These are phyloP conservation scores for Desmodus rotundus DNA, from an alignment of 2,113 vertebrate species.

Conservation along the genomic window DNA sequence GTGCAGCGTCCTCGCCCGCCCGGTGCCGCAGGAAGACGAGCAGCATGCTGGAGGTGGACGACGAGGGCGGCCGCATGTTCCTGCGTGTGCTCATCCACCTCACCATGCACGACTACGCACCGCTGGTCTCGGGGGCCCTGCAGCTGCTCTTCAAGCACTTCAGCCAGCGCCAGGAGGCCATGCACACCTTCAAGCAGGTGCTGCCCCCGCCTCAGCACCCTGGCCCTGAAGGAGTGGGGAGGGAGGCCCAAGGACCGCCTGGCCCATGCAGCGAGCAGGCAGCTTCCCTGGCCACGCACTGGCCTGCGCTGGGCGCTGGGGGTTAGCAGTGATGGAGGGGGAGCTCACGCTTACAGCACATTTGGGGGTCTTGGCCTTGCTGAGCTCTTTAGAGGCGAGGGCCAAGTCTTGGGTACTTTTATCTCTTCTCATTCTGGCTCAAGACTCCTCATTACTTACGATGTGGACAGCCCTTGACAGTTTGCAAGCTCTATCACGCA, in stretches of 20 bases:
- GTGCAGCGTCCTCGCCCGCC: fast-evolving
- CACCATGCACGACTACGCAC: conserved; percentile 95
- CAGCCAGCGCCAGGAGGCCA: conserved; percentile 96
- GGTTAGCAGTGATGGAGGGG: fast-evolving
- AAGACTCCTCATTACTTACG: neutral
- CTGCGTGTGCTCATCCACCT: conserved; percentile 94
- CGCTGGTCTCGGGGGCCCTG: conserved; percentile 92
- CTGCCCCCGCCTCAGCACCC: fast-evolving
- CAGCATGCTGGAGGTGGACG: conserved; percentile 96
- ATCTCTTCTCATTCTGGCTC: neutral
- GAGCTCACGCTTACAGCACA: fast-evolving
- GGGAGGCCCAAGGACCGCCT: neutral
- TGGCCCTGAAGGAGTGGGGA: neutral
- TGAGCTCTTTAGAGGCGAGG: neutral
- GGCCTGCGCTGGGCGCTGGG: neutral
- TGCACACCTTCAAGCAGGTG: conserved; percentile 98
- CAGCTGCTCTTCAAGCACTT: conserved; percentile 99
- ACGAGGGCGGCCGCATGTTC: conserved; percentile 95
- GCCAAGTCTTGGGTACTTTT: neutral
- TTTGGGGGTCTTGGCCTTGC: neutral
- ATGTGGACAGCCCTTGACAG: neutral
- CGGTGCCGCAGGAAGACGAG: conserved; percentile 86
- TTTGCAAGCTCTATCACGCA: fast-evolving
- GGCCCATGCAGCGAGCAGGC: neutral
- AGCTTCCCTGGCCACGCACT: neutral